Base-by-base conservation (phyloP, 2,888 invertebrate genomes). In the Drosophila affinis region DNA sequence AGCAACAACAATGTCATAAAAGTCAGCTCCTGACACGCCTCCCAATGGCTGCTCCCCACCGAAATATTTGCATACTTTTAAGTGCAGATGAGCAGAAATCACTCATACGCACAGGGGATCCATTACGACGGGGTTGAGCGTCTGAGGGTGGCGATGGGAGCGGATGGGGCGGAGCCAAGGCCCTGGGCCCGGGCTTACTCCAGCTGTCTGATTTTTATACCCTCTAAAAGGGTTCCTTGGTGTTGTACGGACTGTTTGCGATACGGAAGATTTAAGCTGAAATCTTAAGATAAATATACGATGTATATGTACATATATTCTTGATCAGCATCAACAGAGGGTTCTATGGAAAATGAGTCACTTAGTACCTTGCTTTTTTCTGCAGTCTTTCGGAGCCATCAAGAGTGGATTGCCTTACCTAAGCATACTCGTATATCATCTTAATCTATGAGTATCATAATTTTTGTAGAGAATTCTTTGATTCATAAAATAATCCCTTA, bases 31-130 rank as follows among this genome's bases (percentile, higher is more conserved):
- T 49, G 81, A 63, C 83, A 86, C 83, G 88, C 86, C 83, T 52
- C 69, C 51, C 32, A 14, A 34, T 17, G 71, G 24, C 29, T 44
- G 51, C 12, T 34, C 9, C 24, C 34, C 53, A 49, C 67, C 57
- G 9, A 47, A 72, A 46, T 18, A 90, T 91, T 90, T 91, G 91
- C 90, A 90, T 91, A 91, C 89, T 89, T 89, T 84, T 78, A 73
- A 89, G 86, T 78, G 78, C 79, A 86, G 72, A 72, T 67, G 75
- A 74, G 58, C 61, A 86, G 87, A 88, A 90, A 89, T 90, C 89
- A 89, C 90, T 90, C 89, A 87, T 87, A 79, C 88, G 87, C 87
- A 87, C 77, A 77, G 79, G 72, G 72, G 68, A 60, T 75, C 78
- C 74, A 78, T 80, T 75, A 76, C 72, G 62, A 76, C 72, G 64